Conservation (phyloP, 2,888 invertebrate genomes). For the Fabriciana adippe region DNA sequence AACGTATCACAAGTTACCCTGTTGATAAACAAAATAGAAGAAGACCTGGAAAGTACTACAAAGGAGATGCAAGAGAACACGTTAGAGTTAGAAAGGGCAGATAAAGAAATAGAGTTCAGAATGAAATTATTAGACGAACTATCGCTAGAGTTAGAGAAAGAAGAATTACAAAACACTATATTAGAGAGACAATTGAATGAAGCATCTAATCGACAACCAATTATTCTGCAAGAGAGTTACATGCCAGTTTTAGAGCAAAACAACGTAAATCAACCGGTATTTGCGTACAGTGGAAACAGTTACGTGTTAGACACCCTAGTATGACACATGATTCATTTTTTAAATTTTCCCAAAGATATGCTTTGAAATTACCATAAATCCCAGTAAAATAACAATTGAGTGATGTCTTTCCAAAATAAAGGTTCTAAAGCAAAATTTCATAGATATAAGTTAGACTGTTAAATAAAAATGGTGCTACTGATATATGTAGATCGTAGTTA, state of each 20-base stretch:
- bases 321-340: constrained; percentile 59
- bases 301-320: constrained; percentile 77
- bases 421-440: constrained; percentile 40
- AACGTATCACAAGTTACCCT: constrained; percentile 74
- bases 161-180: constrained; percentile 74
- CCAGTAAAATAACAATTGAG: constrained; percentile 37
- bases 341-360: constrained; percentile 56
- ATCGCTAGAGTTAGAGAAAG: constrained; percentile 78
- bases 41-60: constrained; percentile 73
- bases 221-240: constrained; percentile 72
- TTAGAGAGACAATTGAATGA: constrained; percentile 75
- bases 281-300: constrained; percentile 50
- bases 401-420: constrained; percentile 48
- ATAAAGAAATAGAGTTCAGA: constrained; percentile 78
- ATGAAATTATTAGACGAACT: constrained; percentile 79
- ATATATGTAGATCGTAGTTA: constrained; percentile 20
- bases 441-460: constrained; percentile 37
- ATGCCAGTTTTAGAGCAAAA: constrained; percentile 72
- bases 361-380: constrained; percentile 55
- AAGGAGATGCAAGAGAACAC: constrained; percentile 81
- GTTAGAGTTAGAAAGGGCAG: constrained; percentile 73
- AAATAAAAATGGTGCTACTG: constrained; percentile 47
- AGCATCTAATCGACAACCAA: constrained; percentile 73
- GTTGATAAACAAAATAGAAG: constrained; percentile 78
- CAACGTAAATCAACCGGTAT: constrained; percentile 46